A percentile compares a stretch with the other conserved stretches of the same genome.
These are phyloP conservation scores for Dryocosmus kuriphilus DNA, from an alignment of 2,888 invertebrate genomes.

Conservation along the genomic window DNA sequence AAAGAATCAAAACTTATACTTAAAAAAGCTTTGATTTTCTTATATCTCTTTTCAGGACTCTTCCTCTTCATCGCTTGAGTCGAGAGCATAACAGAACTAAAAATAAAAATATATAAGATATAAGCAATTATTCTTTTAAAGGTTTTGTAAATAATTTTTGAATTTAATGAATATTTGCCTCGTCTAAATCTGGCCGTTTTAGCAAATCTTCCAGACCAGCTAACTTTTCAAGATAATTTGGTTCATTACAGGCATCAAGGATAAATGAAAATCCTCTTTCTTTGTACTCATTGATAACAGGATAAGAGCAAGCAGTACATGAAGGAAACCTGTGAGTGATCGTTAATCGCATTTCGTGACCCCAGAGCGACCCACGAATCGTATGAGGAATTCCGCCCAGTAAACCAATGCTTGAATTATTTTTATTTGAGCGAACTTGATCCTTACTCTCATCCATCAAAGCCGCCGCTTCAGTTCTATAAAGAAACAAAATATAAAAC, in stretches of 20 bases:
- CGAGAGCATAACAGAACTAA: constrained; percentile 72
- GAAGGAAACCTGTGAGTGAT: constrained; percentile 91
- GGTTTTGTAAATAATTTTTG: not conserved
- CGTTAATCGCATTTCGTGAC: constrained; percentile 89
- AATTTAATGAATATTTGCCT: constrained; percentile 61
- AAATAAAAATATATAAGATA: constrained; percentile 46
- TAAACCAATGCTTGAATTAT: constrained; percentile 79
- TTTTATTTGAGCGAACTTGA: constrained; percentile 71
- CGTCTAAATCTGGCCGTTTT: constrained; percentile 72
- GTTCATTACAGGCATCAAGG: constrained; percentile 81
- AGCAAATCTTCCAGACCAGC: constrained; percentile 80
- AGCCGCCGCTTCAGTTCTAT: constrained; percentile 70
- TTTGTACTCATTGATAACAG: constrained; percentile 73
- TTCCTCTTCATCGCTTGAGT: constrained; percentile 67
- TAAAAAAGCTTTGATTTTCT: not conserved
- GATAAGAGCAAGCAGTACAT: constrained; percentile 94
- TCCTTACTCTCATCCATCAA: constrained; percentile 79
- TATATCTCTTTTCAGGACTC: constrained; percentile 70
- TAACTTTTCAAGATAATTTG: constrained; percentile 82
- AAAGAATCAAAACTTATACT: not conserved
- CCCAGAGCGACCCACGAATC: constrained; percentile 93
- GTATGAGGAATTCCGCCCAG: constrained; percentile 95
- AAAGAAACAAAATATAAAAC: constrained; percentile 15
- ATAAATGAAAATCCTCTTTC: constrained; percentile 79
- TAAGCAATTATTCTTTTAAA: not conserved